Evolutionary conservation across 2,113 vertebrate species (phyloP).

Genomic region (cattle (Bos taurus)): DNA sequence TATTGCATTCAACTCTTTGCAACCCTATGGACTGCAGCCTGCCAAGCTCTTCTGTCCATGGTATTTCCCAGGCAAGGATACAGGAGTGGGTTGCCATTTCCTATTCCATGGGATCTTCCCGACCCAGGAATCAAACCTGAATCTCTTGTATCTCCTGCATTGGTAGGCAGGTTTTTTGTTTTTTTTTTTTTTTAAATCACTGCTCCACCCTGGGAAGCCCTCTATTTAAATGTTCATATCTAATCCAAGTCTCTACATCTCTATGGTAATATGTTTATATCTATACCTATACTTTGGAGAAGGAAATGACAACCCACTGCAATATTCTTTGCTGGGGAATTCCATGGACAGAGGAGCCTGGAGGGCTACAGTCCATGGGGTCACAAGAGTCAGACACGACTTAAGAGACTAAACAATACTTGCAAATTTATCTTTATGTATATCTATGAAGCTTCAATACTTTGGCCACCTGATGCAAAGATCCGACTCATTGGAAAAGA

Average conservation of each 20-base stretch:
- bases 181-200: neutral
- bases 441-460: neutral
- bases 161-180: neutral
- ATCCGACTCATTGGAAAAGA: neutral
- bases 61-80: neutral
- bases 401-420: neutral
- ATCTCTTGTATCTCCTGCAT: neutral
- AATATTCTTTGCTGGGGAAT: neutral
- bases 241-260: neutral
- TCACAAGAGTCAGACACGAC: fast-evolving
- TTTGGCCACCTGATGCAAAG: neutral
- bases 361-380: neutral
- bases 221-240: neutral
- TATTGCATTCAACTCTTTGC: neutral
- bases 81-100: neutral
- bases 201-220: neutral
- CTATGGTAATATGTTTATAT: neutral
- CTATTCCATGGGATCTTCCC: neutral
- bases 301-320: neutral
- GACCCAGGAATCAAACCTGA: neutral
- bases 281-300: neutral
- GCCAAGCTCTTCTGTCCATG: neutral
- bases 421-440: neutral
- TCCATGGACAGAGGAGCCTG: neutral
- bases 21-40: neutral